Evolutionary conservation across 2,888 invertebrate genomes (phyloP), one percentile per base, ranked within the genome.

Genomic region (Pyrrhosoma nymphula): DNA sequence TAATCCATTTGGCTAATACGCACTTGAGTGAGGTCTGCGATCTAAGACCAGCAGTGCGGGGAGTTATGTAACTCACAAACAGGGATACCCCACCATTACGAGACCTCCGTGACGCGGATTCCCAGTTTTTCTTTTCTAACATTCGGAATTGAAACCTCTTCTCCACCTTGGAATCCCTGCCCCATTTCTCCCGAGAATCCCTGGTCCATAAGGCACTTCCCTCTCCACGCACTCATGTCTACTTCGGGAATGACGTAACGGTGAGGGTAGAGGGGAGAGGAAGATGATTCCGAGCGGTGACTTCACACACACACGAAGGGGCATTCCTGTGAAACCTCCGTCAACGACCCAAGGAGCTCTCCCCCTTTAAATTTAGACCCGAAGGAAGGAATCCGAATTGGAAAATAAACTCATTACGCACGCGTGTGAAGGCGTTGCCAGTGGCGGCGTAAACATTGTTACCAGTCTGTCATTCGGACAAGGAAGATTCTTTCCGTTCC

Each of bases 391-490:
- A 82, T 82, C 16, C 82, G 30, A 82, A 82, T 18, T 14, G 35
- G 82, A 82, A 82, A 82, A 82, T 82, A 82, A 82, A 82, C 82
- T 82, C 82, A 82, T 82, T 82, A 82, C 82, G 82, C 82, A 82
- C 82, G n/a, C n/a, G 82, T 82, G 82, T 35, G 82, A 82, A 82
- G 82, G 35, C 35, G 82, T 35, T 35, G 8, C 82, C 35, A 10
- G 35, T 3, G n/a, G 16, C 16, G 82, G 35, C 35, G 35, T 82
- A 82, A 82, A 82, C 82, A 82, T 69, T 69, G 82, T 30, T 82
- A 30, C 30, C 82, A 82, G 82, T 82, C 82, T 35, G 82, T 82
- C 82, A 82, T 16, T 18, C 35, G 30, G 30, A 6, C 82, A 18
- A 1, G 69, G 82, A 14, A 60, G 18, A 82, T 82, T 14, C 30